Base-by-base conservation (phyloP, 2,888 invertebrate species). In the Spodoptera picta region DNA sequence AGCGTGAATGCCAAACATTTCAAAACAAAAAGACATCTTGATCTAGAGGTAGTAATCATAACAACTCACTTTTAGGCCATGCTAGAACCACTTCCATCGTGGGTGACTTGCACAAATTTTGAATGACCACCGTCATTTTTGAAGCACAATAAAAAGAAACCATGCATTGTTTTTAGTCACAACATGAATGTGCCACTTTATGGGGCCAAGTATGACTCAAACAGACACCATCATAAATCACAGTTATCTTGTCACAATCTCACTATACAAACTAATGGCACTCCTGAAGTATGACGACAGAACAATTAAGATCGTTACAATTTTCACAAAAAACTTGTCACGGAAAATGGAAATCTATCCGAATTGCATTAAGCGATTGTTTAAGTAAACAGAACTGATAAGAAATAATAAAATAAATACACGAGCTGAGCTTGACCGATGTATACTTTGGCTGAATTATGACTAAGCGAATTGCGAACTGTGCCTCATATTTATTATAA, bases 61-160 rank as follows among this genome's bases (percentile, higher is more conserved):
- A 51, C 12, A 42, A 80, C 81, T 79, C 57, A 79, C 79, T 50
- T 53, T 73, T 79, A 19, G 60, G 50, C 73, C 73, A 79, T 12
- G 49, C 48, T 4, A 75, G 36, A 1, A 68, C 52, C 47, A 50
- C 66, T 36, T 76, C 69, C 60, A 71, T 52, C 24, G 48, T 55
- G 46, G 57, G 65, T 70, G 79, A 73, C 51, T 65, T 70, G 65
- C 55, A 73, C 50, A 66, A 50, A 63, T 66, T 75, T 47, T 60
- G 54, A 42, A 61, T 42, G 12, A 76, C 46, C 46, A 49, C 53
- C 41, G 61, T 41, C 69, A 78, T 69, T 46, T 36, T 67, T 46
- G 51, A 61, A 42, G 7, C 55, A 50, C 19, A 43, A 42, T 58
- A 54, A 54, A 46, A 60, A 60, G 52, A 51, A 52, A 59, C 42